Percentiles rank a stretch among this genome's conserved stretches.
phyloP scores from a whole-genome alignment of 2,888 invertebrate species.

The Drosophila koepferae region DNA sequence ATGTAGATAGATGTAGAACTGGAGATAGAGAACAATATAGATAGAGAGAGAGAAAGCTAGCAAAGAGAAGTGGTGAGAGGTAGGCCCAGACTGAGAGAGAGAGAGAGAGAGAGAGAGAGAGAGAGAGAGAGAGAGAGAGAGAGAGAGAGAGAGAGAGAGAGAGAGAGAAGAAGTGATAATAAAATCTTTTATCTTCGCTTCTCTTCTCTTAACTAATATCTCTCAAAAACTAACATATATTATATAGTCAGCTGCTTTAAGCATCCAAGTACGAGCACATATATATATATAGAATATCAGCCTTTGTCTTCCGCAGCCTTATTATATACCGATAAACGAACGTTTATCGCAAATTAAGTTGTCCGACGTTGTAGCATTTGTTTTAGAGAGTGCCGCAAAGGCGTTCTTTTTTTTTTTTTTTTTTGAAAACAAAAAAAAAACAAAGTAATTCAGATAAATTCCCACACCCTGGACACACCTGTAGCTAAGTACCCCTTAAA shows the following conservation, averaged over 20 bases:
- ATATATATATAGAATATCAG: neutral
- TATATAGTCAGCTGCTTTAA: neutral
- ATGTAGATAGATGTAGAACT: neutral
- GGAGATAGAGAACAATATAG: neutral
- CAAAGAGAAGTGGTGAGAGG: too few relatives aligned
- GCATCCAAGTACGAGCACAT: neutral
- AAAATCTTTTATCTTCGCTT: too few relatives aligned
- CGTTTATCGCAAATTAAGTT: conserved; percentile 38
- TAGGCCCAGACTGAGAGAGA: neutral
- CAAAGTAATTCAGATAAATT: conserved; percentile 39
- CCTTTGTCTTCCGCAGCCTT: neutral
- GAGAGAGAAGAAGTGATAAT: neutral
- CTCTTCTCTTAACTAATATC: neutral
- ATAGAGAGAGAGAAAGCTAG: neutral
- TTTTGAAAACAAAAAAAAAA: neutral
- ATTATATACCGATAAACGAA: conserved; percentile 9
- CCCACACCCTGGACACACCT: conserved; percentile 60
- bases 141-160: neutral
- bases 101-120: neutral
- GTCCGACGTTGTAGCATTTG: conserved; percentile 25
- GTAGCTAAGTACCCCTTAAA: conserved; percentile 57
- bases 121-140: neutral
- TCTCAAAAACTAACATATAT: neutral
- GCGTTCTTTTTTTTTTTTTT: conserved; percentile 5
- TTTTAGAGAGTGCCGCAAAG: conserved; percentile 9